Conservation (phyloP, 64 coral and sea anemone species). For the Stylophora pistillata region DNA sequence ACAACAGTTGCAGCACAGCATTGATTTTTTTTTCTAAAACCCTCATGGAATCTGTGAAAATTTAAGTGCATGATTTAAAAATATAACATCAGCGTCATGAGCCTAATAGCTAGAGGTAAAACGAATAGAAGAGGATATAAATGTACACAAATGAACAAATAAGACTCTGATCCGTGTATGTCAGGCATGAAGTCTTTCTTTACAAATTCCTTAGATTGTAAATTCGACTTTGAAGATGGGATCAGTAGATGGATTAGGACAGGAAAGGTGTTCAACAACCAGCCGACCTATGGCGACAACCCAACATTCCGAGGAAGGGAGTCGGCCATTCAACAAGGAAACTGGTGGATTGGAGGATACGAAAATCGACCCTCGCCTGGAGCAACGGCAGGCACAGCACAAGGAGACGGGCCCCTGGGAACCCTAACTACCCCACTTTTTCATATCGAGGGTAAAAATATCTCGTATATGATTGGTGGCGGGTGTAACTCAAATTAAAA, state of each 20-base stretch:
- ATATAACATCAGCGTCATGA: no score
- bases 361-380: conserved; percentile 29
- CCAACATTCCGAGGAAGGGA: not conserved
- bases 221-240: conserved; percentile 49
- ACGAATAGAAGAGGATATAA: no score
- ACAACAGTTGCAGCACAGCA: no score
- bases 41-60: no score
- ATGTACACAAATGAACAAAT: no score
- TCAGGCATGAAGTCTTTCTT: no score
- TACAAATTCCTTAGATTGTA: conserved; percentile 11
- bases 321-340: conserved; percentile 16
- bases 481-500: conserved; percentile 34
- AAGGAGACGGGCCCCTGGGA: conserved; percentile 43
- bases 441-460: not conserved
- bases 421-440: conserved; percentile 53
- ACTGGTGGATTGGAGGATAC: conserved; percentile 42
- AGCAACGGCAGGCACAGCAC: not conserved
- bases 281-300: no score
- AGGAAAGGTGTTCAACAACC: conserved; percentile 35
- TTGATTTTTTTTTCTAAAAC: no score
- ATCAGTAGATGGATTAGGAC: conserved; percentile 31
- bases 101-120: no score
- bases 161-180: no score
- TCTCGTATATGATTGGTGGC: conserved; percentile 65
- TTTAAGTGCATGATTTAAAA: no score